A percentile compares a stretch with the other conserved stretches of the same genome.
Evolutionary conservation across 1,140 invertebrate species (phyloP).

Genomic region (Gryllus bimaculatus): DNA sequence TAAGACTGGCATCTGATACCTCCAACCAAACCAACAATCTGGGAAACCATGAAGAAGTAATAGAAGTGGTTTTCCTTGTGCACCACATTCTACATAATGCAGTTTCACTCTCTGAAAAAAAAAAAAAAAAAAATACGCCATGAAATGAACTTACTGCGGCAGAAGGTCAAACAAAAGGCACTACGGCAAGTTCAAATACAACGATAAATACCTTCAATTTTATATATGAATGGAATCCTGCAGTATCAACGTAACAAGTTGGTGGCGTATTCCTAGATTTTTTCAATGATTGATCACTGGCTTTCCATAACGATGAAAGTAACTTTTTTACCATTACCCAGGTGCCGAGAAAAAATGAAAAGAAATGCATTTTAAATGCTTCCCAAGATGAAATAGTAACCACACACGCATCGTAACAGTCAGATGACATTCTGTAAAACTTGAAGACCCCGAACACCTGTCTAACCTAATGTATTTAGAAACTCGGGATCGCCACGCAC

Average conservation of each 20-base stretch:
- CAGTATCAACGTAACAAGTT: slow-evolving; percentile 44
- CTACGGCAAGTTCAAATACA: slow-evolving; percentile 1
- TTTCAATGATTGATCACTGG: slow-evolving; percentile 20
- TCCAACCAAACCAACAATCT: slow-evolving; percentile 63
- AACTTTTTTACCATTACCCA: slow-evolving; percentile 41
- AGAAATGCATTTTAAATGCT: slow-evolving; percentile 37
- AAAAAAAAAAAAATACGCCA: slow-evolving; percentile 14
- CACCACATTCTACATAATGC: slow-evolving; percentile 63
- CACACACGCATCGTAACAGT: slow-evolving; percentile 29
- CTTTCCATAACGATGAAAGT: slow-evolving; percentile 42
- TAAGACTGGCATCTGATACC: slow-evolving; percentile 49
- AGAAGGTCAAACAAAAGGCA: not conserved
- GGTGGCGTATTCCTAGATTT: slow-evolving; percentile 46
- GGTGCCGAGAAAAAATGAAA: slow-evolving; percentile 41
- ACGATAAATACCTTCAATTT: slow-evolving; percentile 47
- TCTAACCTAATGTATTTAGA: no score
- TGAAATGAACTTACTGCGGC: not conserved
- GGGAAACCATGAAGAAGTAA: slow-evolving; percentile 68
- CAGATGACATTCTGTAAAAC: slow-evolving; percentile 2
- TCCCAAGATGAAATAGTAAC: slow-evolving; percentile 39
- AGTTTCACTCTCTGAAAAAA: slow-evolving; percentile 55
- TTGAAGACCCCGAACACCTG: not conserved
- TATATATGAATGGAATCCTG: slow-evolving; percentile 53
- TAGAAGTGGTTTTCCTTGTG: slow-evolving; percentile 46
- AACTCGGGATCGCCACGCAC: not conserved